A percentile compares a stretch with the other conserved stretches of the same genome.
phyloP scores from a whole-genome alignment of 2,888 invertebrate genomes.

The Troides helena region DNA sequence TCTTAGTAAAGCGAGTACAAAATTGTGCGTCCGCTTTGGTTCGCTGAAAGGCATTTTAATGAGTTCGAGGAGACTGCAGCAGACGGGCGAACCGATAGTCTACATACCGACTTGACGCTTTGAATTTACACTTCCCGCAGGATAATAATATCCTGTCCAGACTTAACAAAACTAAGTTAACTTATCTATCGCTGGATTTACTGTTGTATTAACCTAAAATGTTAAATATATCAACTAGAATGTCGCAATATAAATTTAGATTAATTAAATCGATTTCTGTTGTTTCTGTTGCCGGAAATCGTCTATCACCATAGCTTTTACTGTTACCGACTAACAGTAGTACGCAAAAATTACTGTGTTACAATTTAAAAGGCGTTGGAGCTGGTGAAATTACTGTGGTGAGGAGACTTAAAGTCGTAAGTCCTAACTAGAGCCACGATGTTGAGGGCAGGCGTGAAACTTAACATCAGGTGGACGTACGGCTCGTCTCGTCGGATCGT shows the following conservation, averaged over 20 bases:
- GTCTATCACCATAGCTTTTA: too few relatives aligned
- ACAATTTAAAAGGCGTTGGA: too few relatives aligned
- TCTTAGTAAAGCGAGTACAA: neutral
- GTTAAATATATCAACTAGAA: neutral
- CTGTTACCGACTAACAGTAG: neutral
- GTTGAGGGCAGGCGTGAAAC: too few relatives aligned
- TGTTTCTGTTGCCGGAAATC: too few relatives aligned
- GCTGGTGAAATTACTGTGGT: too few relatives aligned
- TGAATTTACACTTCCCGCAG: neutral
- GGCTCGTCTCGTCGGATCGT: too few relatives aligned
- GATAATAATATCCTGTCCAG: constrained; percentile 7
- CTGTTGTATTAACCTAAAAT: neutral
- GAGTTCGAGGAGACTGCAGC: constrained; percentile 4
- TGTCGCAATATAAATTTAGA: too few relatives aligned
- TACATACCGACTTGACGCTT: constrained; percentile 7
- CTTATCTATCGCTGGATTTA: neutral
- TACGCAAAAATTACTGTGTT: neutral
- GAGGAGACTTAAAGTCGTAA: too few relatives aligned
- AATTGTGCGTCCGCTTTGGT: neutral
- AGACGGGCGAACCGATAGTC: constrained; percentile 1
- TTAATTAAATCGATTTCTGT: too few relatives aligned
- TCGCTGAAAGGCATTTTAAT: constrained; percentile 10
- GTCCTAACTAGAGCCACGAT: too few relatives aligned
- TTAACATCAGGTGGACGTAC: too few relatives aligned
- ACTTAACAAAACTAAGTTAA: neutral